Conservation (phyloP, 23 tunicate genomes). For the Styela clava region DNA sequence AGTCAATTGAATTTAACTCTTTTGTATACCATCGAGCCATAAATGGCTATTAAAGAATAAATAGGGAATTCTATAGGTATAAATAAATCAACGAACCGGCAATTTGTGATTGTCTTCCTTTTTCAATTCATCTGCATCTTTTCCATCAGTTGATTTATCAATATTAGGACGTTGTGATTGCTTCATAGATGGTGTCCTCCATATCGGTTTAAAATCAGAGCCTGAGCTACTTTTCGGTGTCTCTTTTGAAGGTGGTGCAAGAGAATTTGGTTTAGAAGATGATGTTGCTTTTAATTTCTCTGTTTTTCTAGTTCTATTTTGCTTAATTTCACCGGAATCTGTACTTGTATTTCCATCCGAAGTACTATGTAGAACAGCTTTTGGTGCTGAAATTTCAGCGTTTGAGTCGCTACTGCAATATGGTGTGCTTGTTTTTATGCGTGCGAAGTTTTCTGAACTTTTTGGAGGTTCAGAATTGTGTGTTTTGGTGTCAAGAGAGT, state of each 20-base stretch:
- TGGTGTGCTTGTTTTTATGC: background rate
- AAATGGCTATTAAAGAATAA: too few species aligned
- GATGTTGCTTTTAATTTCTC: background rate
- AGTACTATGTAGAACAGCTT: background rate
- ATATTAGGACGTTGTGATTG: background rate
- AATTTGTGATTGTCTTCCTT: background rate
- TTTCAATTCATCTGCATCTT: background rate
- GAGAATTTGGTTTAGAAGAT: too few species aligned
- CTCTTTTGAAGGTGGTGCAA: background rate
- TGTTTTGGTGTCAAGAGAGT: background rate
- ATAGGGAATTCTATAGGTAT: too few species aligned
- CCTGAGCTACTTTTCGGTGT: background rate
- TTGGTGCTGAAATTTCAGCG: background rate
- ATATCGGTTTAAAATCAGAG: conserved; percentile 19
- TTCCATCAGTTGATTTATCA: background rate
- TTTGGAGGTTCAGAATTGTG: background rate
- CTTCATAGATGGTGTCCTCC: conserved; percentile 21
- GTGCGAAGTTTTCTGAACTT: background rate
- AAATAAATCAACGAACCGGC: too few species aligned
- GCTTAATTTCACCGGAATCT: background rate
- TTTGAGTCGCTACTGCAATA: background rate
- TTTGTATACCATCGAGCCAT: too few species aligned
- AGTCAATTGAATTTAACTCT: too few species aligned
- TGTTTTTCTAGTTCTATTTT: background rate
- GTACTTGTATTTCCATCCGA: conserved; percentile 4